phyloP scores from a whole-genome alignment of 2,113 vertebrate species.

The Sigmodon hispidus region DNA sequence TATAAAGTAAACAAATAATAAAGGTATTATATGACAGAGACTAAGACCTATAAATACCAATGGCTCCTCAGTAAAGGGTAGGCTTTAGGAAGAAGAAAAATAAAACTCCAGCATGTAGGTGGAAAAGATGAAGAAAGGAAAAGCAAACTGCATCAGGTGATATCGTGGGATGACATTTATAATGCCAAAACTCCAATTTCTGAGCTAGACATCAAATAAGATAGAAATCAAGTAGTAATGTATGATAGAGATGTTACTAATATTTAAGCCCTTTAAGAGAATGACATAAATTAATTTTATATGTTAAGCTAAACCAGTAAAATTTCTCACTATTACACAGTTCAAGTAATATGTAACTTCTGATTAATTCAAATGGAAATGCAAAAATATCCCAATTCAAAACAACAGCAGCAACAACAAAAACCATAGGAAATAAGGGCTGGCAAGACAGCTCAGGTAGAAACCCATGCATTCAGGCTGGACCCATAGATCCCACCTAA shows the following conservation, averaged over 20 bases:
- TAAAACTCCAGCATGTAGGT: background rate
- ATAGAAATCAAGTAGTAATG: background rate
- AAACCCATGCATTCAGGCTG: background rate
- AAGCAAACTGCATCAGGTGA: background rate
- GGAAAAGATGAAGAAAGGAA: background rate
- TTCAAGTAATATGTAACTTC: background rate
- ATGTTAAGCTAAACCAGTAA: background rate
- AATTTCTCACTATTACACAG: background rate
- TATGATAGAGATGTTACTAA: too few relatives aligned
- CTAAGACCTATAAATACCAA: background rate
- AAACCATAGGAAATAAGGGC: background rate
- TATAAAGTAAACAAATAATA: background rate
- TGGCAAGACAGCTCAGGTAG: background rate
- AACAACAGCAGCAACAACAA: too few relatives aligned
- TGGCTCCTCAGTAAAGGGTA: background rate
- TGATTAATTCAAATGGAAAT: background rate
- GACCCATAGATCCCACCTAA: background rate
- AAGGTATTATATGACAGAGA: background rate
- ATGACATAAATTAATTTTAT: background rate
- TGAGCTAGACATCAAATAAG: background rate
- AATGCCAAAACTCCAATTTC: background rate
- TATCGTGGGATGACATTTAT: background rate
- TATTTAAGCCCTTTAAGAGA: too few relatives aligned
- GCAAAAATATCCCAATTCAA: too few relatives aligned
- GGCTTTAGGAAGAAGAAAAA: background rate